These are phyloP conservation scores for Muschampia plurimacula DNA, from an alignment of 2,888 invertebrate genomes.

Conservation along the genomic window DNA sequence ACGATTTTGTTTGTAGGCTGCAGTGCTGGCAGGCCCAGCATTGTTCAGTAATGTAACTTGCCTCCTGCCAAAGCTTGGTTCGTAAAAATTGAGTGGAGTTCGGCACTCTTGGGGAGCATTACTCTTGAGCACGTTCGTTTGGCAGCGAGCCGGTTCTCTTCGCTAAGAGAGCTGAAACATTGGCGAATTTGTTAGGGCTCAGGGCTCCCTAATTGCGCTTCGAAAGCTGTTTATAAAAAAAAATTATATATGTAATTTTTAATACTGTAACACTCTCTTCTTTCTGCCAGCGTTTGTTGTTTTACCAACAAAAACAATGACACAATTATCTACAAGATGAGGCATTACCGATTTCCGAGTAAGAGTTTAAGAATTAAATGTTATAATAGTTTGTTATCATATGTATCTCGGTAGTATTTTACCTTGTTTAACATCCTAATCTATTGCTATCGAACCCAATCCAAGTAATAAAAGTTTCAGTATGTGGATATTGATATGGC, in stretches of 20 bases:
- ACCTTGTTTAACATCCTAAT: not conserved
- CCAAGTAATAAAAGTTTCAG: not conserved
- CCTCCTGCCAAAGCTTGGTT: slow-evolving; percentile 20
- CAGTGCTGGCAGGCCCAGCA: slow-evolving; percentile 9
- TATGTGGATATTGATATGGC: no score
- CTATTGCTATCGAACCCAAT: not conserved
- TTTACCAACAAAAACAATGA: not conserved
- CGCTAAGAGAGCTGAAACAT: slow-evolving; percentile 13
- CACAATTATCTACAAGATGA: not conserved
- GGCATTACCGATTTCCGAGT: not conserved
- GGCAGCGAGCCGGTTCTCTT: slow-evolving; percentile 4
- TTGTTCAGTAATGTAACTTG: not conserved
- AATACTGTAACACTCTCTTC: no score
- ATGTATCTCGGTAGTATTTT: no score
- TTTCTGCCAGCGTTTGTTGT: no score
- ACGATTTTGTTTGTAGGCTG: not conserved
- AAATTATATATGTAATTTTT: no score
- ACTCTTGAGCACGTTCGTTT: slow-evolving; percentile 18
- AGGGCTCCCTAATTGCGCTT: slow-evolving; percentile 1
- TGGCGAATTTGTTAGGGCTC: slow-evolving; percentile 1
- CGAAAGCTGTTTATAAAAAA: no score
- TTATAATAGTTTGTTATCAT: not conserved
- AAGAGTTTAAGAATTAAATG: not conserved
- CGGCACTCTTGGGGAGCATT: slow-evolving; percentile 9
- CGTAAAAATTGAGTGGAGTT: slow-evolving; percentile 9